Evolutionary conservation across 2,113 vertebrate genomes (phyloP), one percentile per base, ranked within the genome.

Genomic region (Serilophus lunatus): DNA sequence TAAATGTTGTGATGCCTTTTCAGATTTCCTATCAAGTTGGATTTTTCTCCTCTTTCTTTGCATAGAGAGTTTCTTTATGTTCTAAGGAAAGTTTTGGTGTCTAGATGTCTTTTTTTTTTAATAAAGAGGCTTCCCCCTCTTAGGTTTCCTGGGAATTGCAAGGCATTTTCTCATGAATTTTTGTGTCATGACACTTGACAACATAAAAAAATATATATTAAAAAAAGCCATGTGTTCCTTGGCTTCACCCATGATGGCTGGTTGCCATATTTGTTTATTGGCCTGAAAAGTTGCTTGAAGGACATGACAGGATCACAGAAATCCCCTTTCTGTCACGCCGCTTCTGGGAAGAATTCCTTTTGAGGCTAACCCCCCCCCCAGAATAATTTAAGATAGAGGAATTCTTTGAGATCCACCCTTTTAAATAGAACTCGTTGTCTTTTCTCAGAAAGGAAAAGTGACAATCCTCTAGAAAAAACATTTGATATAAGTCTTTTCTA

Each of bases 101-200:
- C 44, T 84, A 45, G 14, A 36, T 50, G 15, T 12, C 33, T 70
- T 65, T 89, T 65, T 89, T 56, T 49, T 28, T 54, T 92, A 81
- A 86, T 60, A 80, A 76, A 66, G 64, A 92, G 33, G 42, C 19
- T 87, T 85, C 74, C 68, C n/a, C 25, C 17, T 56, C 74, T 71
- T 78, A 91, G 33, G 36, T 10, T 95, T 96, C 53, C 64, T 86
- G 92, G 68, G 71, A 95, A 92, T 68, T 81, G 45, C 57, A 95
- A 93, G 65, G 65, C 86, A 90, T 91, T 95, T 97, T 95, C 95
- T 93, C 91, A 93, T 56, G 71, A 89, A 90, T 95, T 93, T 94
- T 90, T 93, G 54, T 77, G 60, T 78, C 56, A 59, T 96, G 92
- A 95, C 85, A 94, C 89, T 85, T 89, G 86, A 93, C 75, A 82